Conservation (phyloP, 1,140 invertebrate species). For the Dryas iulia region DNA sequence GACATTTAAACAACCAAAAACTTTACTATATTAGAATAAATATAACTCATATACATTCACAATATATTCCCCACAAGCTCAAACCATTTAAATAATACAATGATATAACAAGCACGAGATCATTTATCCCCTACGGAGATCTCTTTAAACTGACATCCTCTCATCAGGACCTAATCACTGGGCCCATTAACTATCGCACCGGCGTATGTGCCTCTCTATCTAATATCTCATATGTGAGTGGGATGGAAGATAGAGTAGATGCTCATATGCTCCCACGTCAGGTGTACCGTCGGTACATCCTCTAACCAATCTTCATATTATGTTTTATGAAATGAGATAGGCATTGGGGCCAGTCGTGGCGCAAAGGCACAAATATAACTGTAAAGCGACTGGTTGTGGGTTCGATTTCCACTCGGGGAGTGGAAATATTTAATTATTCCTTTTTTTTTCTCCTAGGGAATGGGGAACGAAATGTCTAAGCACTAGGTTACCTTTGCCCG, state of each 20-base stretch:
- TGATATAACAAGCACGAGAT: conserved; percentile 21
- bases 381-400: too few relatives aligned
- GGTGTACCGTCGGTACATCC: conserved; percentile 27
- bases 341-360: too few relatives aligned
- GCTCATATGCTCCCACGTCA: conserved; percentile 35
- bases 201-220: conserved; percentile 5
- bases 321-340: background rate
- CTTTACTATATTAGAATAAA: too few relatives aligned
- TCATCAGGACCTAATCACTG: conserved; percentile 31
- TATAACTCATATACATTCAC: background rate
- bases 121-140: conserved; percentile 34
- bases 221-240: background rate
- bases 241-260: conserved; percentile 9
- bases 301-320: conserved; percentile 26
- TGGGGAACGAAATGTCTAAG: too few relatives aligned
- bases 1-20: too few relatives aligned
- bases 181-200: conserved; percentile 18
- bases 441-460: too few relatives aligned
- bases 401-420: too few relatives aligned
- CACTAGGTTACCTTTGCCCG: too few relatives aligned
- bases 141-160: conserved; percentile 36
- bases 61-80: background rate
- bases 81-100: background rate
- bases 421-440: too few relatives aligned
- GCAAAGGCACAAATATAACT: too few relatives aligned